These are phyloP conservation scores for Papio anubis DNA, from an alignment of 2,113 vertebrate species.

Conservation along the genomic window DNA sequence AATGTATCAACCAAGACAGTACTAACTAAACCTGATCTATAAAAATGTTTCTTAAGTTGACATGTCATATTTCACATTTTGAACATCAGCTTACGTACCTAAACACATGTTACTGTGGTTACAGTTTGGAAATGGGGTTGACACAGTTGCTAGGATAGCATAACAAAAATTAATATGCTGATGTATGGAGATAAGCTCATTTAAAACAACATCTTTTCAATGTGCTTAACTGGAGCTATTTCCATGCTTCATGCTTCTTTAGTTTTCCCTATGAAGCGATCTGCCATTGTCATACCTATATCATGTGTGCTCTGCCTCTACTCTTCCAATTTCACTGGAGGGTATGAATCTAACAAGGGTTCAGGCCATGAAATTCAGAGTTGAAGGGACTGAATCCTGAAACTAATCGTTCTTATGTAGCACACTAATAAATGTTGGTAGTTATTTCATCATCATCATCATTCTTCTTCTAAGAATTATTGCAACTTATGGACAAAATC, in stretches of 20 bases:
- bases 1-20: not conserved
- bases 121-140: not conserved
- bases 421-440: not conserved
- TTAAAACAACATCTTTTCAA: not conserved
- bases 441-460: not conserved
- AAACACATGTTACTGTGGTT: not conserved
- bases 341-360: not conserved
- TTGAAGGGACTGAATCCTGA: not conserved
- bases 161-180: not conserved
- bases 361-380: not conserved
- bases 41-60: not conserved
- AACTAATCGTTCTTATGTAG: not conserved
- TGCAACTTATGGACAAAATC: not conserved
- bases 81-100: not conserved
- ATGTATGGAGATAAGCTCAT: not conserved
- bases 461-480: not conserved
- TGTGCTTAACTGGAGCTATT: not conserved
- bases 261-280: not conserved
- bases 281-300: not conserved
- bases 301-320: not conserved
- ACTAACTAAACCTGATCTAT: not conserved
- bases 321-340: not conserved
- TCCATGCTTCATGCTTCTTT: not conserved
- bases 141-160: not conserved
- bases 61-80: not conserved